phyloP scores from a whole-genome alignment of 2,888 invertebrate species.

The Phaonia tiefii region DNA sequence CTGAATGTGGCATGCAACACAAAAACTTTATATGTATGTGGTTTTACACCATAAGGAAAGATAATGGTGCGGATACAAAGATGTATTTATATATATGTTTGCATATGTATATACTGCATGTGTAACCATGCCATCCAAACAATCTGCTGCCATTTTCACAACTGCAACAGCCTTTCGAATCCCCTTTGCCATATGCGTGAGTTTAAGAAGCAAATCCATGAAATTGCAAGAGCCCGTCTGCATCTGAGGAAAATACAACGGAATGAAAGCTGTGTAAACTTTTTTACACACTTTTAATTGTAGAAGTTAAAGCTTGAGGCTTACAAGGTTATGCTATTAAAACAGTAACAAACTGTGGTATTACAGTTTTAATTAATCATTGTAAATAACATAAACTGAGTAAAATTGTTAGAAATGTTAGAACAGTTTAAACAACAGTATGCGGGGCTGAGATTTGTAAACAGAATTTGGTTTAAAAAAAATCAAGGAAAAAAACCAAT shows the following conservation, averaged over 20 bases:
- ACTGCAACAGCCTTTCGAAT: too few relatives aligned
- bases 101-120: too few relatives aligned
- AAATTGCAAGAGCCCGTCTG: not conserved
- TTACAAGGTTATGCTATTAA: slow-evolving; percentile 46
- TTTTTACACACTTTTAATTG: slow-evolving; percentile 52
- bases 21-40: slow-evolving; percentile 4
- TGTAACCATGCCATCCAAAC: not conserved
- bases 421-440: not conserved
- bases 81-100: too few relatives aligned
- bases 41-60: slow-evolving; percentile 25
- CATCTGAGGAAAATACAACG: too few relatives aligned
- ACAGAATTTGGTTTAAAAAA: too few relatives aligned
- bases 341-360: slow-evolving; percentile 26
- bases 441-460: too few relatives aligned
- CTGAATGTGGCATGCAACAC: not conserved
- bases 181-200: not conserved
- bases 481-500: too few relatives aligned
- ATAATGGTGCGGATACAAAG: not conserved
- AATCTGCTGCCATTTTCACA: not conserved
- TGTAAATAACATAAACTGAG: not conserved
- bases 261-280: slow-evolving; percentile 12
- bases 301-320: slow-evolving; percentile 43
- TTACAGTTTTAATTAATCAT: slow-evolving; percentile 37
- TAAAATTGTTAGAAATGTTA: not conserved
- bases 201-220: not conserved